Evolutionary conservation across 2,113 vertebrate species (phyloP).

Genomic region (Cheilinus undulatus): DNA sequence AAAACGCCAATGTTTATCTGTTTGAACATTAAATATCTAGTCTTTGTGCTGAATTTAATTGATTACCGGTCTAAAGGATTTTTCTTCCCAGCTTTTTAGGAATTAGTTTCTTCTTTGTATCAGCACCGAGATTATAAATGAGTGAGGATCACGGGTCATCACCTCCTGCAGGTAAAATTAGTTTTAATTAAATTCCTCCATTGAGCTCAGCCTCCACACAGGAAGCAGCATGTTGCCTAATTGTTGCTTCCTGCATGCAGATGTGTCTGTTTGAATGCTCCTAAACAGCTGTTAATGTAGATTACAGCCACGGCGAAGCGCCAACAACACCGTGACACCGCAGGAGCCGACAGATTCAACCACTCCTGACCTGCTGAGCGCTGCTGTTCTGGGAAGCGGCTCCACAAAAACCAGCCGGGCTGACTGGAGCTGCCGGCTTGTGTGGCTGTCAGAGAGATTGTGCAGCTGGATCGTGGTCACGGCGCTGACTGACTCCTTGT

Average conservation of each 20-base stretch:
- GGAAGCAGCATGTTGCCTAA: conserved; percentile 15
- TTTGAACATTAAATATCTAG: too few relatives aligned
- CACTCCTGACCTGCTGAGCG: conserved; percentile 38
- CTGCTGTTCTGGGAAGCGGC: conserved; percentile 40
- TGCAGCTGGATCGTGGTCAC: conserved; percentile 3
- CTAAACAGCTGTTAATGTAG: conserved; percentile 59
- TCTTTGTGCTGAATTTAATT: too few relatives aligned
- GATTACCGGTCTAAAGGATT: too few relatives aligned
- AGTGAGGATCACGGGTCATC: conserved; percentile 11
- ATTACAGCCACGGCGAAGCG: conserved; percentile 48
- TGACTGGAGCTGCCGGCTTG: conserved; percentile 2
- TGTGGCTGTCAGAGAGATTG: neutral
- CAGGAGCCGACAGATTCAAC: conserved; percentile 34
- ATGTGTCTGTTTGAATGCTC: conserved; percentile 13
- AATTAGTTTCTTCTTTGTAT: too few relatives aligned
- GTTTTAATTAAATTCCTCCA: conserved; percentile 32
- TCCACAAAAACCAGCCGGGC: conserved; percentile 26
- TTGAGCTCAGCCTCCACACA: conserved; percentile 4
- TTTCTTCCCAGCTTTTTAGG: too few relatives aligned
- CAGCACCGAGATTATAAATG: neutral
- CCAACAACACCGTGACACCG: conserved; percentile 3
- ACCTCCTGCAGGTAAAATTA: conserved; percentile 24
- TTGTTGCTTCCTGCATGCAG: neutral
- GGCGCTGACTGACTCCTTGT: conserved; percentile 29
- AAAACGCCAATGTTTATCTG: too few relatives aligned